These are phyloP conservation scores for Actias luna DNA, from an alignment of 2,888 invertebrate genomes.

Conservation along the genomic window DNA sequence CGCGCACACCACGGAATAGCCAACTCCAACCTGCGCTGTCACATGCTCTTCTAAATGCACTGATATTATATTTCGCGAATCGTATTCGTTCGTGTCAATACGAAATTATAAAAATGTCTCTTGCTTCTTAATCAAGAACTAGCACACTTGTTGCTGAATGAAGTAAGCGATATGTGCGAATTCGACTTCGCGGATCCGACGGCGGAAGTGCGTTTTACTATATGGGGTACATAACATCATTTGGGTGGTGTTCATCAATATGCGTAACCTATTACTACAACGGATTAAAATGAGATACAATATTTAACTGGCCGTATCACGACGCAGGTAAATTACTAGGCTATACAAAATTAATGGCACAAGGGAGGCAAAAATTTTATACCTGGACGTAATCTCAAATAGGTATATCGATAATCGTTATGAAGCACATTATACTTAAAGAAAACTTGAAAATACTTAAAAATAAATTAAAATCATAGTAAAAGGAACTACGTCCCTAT, in stretches of 20 bases:
- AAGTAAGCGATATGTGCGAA: conserved; percentile 3
- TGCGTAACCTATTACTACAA: conserved; percentile 54
- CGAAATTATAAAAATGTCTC: background rate
- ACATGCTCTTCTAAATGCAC: conserved; percentile 78
- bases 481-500: conserved; percentile 47
- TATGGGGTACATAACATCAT: conserved; percentile 42
- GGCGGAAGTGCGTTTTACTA: conserved; percentile 44
- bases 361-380: conserved; percentile 71
- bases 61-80: conserved; percentile 16
- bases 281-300: conserved; percentile 52
- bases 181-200: conserved; percentile 11
- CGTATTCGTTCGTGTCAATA: conserved; percentile 10
- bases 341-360: conserved; percentile 73
- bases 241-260: conserved; percentile 44
- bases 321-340: conserved; percentile 65
- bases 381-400: conserved; percentile 45
- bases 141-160: background rate
- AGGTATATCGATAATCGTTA: conserved; percentile 42
- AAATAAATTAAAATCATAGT: conserved; percentile 40
- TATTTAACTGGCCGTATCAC: conserved; percentile 37
- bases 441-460: conserved; percentile 55
- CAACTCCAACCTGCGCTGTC: conserved; percentile 82
- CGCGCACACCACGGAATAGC: conserved; percentile 82
- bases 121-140: background rate
- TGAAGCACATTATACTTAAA: conserved; percentile 65